Base-by-base conservation (phyloP, 2,797 vertebrate species). In the Enteromius argenteus region DNA sequence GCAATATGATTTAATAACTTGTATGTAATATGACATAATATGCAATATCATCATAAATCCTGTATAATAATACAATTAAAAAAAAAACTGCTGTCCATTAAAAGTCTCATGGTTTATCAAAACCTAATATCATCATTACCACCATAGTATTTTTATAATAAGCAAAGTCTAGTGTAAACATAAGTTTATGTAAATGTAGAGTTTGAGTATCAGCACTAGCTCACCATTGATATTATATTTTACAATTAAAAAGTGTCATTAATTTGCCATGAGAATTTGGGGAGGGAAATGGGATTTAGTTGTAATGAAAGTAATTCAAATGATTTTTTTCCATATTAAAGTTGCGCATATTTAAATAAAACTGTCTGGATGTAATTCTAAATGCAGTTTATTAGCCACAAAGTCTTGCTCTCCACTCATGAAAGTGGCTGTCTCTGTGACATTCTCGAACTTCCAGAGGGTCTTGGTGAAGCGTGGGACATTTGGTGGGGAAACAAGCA, bases 401-500 rank as follows among this genome's bases (percentile, higher is more conserved):
- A 62, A 56, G 2, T 53, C 37, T 19, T 21, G 66, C 77, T 66
- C 75, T 76, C 23, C 49, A 81, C 86, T 79, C 79, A 68, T 85
- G 83, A 84, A 83, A 79, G 67, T n/a, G 75, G 46, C 32, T 4
- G 69, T 14, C 44, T 75, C 49, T 79, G 46, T 67, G 84, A 86
- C 75, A n/a, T 74, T 19, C 10, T 19, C 62, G 23, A 72, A 53
- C 79, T 86, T 67, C 64, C 67, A 44, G 79, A 67, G n/a, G 80
- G 53, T n/a, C 19, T 51, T 74, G 72, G 35, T 60, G 14, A 64
- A 85, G 68, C 44, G 35, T 68, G 62, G 32, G 23, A 68, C 35
- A 27, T 87, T 69, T 64, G 76, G 81, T 80, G 64, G 76, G 76
- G 46, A 69, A 83, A 71, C n/a, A 37, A 88, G 76, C 86, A 74